Evolutionary conservation across 2,888 invertebrate genomes (phyloP).

Genomic region (Hirtodrosophila histrioides): DNA sequence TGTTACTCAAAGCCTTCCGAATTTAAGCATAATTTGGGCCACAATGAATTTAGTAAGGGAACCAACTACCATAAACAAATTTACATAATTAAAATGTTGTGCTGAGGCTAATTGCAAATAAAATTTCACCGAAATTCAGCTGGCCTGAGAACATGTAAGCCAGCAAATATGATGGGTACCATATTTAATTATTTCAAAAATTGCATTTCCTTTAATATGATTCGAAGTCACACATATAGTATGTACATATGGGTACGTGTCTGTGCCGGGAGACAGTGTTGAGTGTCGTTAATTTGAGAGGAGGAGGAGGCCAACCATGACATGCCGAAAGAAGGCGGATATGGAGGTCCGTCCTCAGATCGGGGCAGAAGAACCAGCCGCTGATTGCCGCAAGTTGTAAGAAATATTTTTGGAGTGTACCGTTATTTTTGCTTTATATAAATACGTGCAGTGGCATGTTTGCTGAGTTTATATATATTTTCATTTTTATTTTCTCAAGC

Average conservation of each 20-base stretch:
- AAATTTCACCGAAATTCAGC: constrained; percentile 27
- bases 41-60: constrained; percentile 1
- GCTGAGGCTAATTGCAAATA: constrained; percentile 39
- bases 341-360: constrained; percentile 37
- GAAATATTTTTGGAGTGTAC: constrained; percentile 67
- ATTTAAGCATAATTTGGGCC: background rate
- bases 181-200: constrained; percentile 74
- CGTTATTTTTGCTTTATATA: constrained; percentile 69
- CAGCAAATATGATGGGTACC: constrained; percentile 44
- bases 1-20: too few relatives aligned
- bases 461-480: constrained; percentile 47
- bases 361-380: constrained; percentile 9
- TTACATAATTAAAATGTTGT: constrained; percentile 36
- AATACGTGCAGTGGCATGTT: constrained; percentile 50
- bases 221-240: constrained; percentile 32
- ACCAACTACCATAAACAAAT: constrained; percentile 23
- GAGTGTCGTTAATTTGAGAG: constrained; percentile 68
- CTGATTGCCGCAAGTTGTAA: constrained; percentile 57
- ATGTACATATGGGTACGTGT: too few relatives aligned
- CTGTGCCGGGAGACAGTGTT: constrained; percentile 1
- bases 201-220: constrained; percentile 65
- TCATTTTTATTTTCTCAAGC: constrained; percentile 65
- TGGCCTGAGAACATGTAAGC: constrained; percentile 23
- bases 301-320: constrained; percentile 57
- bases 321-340: constrained; percentile 49